These are phyloP conservation scores for Drosophila kuntzei DNA, from an alignment of 2,888 invertebrate species.

Conservation along the genomic window DNA sequence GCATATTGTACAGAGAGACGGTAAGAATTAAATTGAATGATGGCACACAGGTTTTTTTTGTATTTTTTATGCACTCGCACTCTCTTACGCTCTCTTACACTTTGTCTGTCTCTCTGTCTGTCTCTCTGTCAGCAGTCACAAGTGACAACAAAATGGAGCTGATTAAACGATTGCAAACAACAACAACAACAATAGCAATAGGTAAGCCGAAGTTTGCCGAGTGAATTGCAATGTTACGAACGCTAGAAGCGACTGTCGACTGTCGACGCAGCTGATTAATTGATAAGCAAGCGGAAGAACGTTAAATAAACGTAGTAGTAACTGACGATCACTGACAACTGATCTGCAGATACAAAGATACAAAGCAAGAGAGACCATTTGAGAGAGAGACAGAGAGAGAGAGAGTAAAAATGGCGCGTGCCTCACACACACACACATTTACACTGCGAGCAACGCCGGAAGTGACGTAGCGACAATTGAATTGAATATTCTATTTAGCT, in stretches of 20 bases:
- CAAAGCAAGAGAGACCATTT: background rate
- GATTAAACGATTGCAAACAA: constrained; percentile 52
- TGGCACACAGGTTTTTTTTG: constrained; percentile 53
- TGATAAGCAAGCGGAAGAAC: constrained; percentile 55
- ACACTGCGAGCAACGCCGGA: constrained; percentile 43
- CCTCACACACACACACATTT: constrained; percentile 15
- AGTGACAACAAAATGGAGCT: constrained; percentile 62
- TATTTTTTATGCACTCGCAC: constrained; percentile 36
- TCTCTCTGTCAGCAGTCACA: constrained; percentile 9
- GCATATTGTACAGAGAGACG: constrained; percentile 42
- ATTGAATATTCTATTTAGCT: constrained; percentile 18
- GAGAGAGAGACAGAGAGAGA: constrained; percentile 19
- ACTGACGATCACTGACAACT: constrained; percentile 14
- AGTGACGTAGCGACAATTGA: constrained; percentile 49
- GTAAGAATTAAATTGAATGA: constrained; percentile 67
- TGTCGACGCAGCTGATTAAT: constrained; percentile 53
- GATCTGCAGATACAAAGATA: background rate
- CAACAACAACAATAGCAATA: constrained; percentile 1
- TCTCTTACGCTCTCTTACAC: constrained; percentile 21
- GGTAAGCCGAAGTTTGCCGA: constrained; percentile 55
- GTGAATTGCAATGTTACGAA: constrained; percentile 55
- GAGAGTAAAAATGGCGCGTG: constrained; percentile 35
- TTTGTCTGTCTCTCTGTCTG: constrained; percentile 9
- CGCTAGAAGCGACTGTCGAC: constrained; percentile 11
- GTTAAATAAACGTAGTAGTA: constrained; percentile 48